Evolutionary conservation across 2,888 invertebrate species (phyloP).

Genomic region (Hermaeophaga mercurialis): DNA sequence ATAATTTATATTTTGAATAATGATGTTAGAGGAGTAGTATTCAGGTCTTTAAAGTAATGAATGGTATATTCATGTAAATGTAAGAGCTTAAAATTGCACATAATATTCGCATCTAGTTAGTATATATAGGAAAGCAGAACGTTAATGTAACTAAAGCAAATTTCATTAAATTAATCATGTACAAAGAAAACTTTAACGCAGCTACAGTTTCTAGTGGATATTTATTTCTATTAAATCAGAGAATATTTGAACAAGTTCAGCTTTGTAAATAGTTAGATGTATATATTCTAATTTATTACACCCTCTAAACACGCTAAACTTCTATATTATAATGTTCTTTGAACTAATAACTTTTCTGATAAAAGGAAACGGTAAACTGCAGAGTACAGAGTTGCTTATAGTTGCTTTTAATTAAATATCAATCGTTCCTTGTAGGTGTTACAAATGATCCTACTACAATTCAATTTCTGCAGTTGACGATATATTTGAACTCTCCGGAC

Average conservation of each 20-base stretch:
- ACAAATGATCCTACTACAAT: no score
- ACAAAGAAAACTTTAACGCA: background rate
- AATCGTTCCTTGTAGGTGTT: no score
- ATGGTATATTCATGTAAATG: no score
- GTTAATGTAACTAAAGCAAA: conserved; percentile 4
- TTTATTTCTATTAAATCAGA: conserved; percentile 6
- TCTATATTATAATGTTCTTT: background rate
- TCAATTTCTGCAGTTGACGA: no score
- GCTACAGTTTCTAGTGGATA: conserved; percentile 1
- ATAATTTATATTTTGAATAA: no score
- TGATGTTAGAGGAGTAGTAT: no score
- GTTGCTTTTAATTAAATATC: no score
- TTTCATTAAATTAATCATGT: background rate
- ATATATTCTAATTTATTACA: conserved; percentile 1
- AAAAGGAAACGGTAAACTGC: no score
- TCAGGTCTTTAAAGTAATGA: no score
- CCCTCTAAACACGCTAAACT: background rate
- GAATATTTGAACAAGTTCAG: background rate
- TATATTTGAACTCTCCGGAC: no score
- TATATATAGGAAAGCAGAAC: background rate
- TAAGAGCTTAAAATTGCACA: background rate
- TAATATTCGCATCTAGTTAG: background rate
- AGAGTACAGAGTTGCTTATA: no score
- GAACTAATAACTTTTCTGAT: no score
- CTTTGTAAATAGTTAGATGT: background rate